Percentiles rank a stretch among this genome's conserved stretches.
These are phyloP conservation scores for Silurus asotus DNA, from an alignment of 2,113 vertebrate species.

Conservation along the genomic window DNA sequence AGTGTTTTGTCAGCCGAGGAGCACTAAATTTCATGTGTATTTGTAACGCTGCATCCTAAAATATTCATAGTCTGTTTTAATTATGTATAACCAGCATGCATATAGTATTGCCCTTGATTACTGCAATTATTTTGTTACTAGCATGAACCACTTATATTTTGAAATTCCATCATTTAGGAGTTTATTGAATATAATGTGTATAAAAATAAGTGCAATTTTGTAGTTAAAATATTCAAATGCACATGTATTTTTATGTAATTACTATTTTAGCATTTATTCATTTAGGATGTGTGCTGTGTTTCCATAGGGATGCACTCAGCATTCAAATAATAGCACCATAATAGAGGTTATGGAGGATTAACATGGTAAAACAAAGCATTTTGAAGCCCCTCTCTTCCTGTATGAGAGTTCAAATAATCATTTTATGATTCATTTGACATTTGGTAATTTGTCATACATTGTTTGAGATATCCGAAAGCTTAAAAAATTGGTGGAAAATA, in stretches of 20 bases:
- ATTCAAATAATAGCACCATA: not conserved
- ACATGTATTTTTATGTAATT: slow-evolving; percentile 4
- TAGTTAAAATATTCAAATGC: not conserved
- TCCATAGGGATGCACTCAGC: slow-evolving; percentile 3
- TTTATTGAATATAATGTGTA: not conserved
- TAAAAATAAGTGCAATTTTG: not conserved
- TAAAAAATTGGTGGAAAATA: not conserved
- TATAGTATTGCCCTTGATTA: not conserved
- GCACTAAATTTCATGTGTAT: not conserved
- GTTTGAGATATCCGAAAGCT: not conserved
- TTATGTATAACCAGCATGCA: not conserved
- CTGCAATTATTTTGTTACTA: not conserved
- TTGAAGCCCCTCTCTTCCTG: not conserved
- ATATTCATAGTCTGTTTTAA: slow-evolving; percentile 1
- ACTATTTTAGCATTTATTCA: not conserved
- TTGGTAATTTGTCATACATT: not conserved
- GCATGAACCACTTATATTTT: not conserved
- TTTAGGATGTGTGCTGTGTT: not conserved
- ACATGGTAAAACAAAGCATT: not conserved
- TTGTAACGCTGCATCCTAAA: not conserved
- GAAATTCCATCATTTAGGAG: not conserved
- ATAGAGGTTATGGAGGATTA: not conserved
- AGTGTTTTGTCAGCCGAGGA: not conserved
- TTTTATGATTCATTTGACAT: slow-evolving; percentile 8
- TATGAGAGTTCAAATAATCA: not conserved